A percentile compares a stretch with the other conserved stretches of the same genome.
phyloP scores from a whole-genome alignment of 2,113 vertebrate genomes.

The Craseonycteris thonglongyai region DNA sequence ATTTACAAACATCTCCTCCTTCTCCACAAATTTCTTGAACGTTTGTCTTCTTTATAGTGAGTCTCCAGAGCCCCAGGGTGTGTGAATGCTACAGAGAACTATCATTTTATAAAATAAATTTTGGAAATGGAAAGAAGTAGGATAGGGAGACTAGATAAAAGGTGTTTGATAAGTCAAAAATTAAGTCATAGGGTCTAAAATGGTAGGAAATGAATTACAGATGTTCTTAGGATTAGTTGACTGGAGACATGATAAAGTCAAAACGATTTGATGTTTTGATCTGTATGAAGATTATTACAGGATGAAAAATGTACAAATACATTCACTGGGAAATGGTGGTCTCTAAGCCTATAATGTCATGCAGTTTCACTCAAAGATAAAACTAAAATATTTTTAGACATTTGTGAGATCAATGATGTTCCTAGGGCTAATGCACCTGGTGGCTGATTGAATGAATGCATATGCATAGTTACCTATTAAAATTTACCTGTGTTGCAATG shows the following conservation, averaged over 20 bases:
- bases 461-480: background rate
- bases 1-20: background rate
- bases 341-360: background rate
- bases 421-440: background rate
- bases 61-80: background rate
- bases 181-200: background rate
- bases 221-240: background rate
- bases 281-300: background rate
- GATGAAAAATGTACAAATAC: background rate
- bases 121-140: background rate
- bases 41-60: background rate
- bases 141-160: background rate
- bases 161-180: background rate
- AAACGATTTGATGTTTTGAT: background rate
- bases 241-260: background rate
- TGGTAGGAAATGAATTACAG: background rate
- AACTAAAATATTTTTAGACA: background rate
- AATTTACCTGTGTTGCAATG: background rate
- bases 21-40: background rate
- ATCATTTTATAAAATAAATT: background rate
- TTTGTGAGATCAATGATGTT: background rate
- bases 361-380: background rate
- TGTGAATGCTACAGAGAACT: background rate
- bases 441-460: background rate
- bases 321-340: background rate